Conservation (phyloP, 2,113 vertebrate species). For the Mirza zaza region DNA sequence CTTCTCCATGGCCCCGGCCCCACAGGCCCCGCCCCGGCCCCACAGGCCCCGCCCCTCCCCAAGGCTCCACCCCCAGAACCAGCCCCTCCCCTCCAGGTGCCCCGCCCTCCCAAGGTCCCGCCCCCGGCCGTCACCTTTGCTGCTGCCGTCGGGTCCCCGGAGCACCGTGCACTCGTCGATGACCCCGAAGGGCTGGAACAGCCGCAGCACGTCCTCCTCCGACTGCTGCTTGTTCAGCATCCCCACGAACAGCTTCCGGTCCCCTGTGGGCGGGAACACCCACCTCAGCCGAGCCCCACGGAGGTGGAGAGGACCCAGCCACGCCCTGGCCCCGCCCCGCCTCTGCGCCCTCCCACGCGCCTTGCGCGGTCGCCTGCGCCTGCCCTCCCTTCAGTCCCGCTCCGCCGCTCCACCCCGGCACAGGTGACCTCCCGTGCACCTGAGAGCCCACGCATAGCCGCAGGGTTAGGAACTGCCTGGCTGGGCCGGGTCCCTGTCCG, state of each 20-base stretch:
- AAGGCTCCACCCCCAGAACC: background rate
- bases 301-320: background rate
- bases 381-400: background rate
- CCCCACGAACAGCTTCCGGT: constrained; percentile 97
- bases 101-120: background rate
- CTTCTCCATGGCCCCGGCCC: no score
- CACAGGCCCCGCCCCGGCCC: background rate
- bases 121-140: constrained; percentile 91
- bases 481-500: background rate
- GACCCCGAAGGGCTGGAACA: constrained; percentile 98
- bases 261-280: constrained; percentile 85
- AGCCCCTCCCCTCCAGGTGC: background rate
- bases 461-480: background rate
- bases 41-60: background rate
- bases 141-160: constrained; percentile 97
- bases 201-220: constrained; percentile 97
- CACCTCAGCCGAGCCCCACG: constrained; percentile 78
- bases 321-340: background rate
- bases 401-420: background rate
- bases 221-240: constrained; percentile 99
- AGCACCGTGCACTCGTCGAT: constrained; percentile 99
- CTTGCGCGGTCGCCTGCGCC: background rate
- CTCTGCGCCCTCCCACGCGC: background rate
- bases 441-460: background rate
- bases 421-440: background rate